Base-by-base conservation (phyloP, 92 coral and sea anemone genomes). In the Porites cylindrica region DNA sequence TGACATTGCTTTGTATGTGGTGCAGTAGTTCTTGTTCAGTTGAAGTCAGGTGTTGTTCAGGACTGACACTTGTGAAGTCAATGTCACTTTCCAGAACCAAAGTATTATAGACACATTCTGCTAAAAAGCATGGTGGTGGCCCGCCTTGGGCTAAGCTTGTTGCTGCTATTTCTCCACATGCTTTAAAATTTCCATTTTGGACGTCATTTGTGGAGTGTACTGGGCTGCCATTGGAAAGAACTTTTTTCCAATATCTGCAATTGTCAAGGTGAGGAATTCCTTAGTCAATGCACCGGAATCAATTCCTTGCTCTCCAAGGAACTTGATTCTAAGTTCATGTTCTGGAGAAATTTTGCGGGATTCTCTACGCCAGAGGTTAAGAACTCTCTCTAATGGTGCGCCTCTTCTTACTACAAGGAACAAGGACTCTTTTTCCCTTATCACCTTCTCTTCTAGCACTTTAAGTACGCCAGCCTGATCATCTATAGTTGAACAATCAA, bases 131-230 rank as follows among this genome's bases (percentile, higher is more conserved):
- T 29, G 95, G 95, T 23, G 91, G 76, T 61, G 94, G 95, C 19
- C 95, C 92, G 23, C 92, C 94, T 78, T 94, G 92, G 53, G 87
- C 90, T 29, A 94, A 71, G 77, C 88, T 82, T 58, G 91, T 75
- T 51, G 96, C 94, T 59, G 91, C 85, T 29, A 93, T 81, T 79
- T 91, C 84, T n/a, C 96, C 96, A 79, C 94, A 88, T 66, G 93
- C 75, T 92, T 82, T 73, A 73, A 88, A 88, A 77, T 88, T 82
- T 72, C 89, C 85, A 78, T 93, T 93, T 7, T 90, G 96, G 20
- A 93, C 69, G 38, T 90, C 78, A 78, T 72, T 78, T 60, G 87
- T 83, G 1, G 93, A 87, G 66, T 87, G 81, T 4, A 87, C 51
- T 17, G 93, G 93, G 18, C 82, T 80, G 14, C 96, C 96, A 82